phyloP scores from a whole-genome alignment of 2,797 vertebrate genomes.

The Alca torda region DNA sequence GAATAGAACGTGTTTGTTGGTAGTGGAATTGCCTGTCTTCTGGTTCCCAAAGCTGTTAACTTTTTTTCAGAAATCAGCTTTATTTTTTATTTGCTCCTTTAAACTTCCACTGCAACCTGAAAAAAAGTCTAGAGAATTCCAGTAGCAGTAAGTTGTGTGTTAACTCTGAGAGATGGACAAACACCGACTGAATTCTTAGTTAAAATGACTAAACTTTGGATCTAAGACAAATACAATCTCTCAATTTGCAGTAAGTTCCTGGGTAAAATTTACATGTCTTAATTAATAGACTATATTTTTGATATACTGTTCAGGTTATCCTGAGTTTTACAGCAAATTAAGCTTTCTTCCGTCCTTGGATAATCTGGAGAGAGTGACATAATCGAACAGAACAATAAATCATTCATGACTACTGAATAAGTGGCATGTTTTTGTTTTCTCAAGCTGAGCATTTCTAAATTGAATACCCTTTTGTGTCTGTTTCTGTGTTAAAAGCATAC shows the following conservation, averaged over 20 bases:
- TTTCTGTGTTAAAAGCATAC: neutral
- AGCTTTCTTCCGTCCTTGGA: neutral
- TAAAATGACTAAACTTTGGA: neutral
- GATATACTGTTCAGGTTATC: neutral
- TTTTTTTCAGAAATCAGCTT: neutral
- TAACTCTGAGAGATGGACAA: neutral
- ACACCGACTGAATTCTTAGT: neutral
- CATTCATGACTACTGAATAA: neutral
- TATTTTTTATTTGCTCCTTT: neutral
- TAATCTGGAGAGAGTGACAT: neutral
- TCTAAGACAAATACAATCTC: neutral
- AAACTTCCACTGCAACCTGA: neutral
- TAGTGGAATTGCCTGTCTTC: neutral
- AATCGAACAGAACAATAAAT: neutral
- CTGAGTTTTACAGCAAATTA: neutral
- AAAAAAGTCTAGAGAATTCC: neutral
- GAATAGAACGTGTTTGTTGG: neutral
- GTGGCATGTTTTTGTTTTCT: neutral
- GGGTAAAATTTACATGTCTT: neutral
- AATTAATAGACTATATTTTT: neutral
- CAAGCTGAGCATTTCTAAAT: neutral
- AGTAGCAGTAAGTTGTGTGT: neutral
- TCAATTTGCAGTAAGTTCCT: neutral
- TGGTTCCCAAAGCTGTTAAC: neutral
- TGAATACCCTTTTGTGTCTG: neutral